Evolutionary conservation across 2,888 invertebrate species (phyloP), one percentile per base, ranked within the genome.

Genomic region (Apamea monoglypha): DNA sequence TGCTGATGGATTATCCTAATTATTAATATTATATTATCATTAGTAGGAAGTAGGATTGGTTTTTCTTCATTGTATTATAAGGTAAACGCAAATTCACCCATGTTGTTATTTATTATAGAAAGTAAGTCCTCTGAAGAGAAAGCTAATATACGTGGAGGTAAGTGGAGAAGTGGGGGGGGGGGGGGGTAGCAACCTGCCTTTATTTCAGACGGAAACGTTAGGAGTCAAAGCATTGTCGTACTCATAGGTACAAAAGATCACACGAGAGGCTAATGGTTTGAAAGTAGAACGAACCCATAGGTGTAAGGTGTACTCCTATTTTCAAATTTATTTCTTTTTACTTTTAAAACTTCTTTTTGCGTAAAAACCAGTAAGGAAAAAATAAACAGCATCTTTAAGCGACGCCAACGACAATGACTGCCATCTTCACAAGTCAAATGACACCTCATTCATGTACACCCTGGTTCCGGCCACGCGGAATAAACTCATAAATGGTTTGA

Each of bases 401-500:
- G 21, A 25, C 64, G 71, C 18, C 63, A 29, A 18, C 21, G n/a
- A 63, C 21, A 32, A 59, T 5, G 16, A 32, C 18, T 12, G 61
- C 3, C 50, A 36, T 71, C 40, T 59, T 63, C 67, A 70, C 59
- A 50, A 71, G 77, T 74, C 74, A 67, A 59, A 85, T 82, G 36
- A 18, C 32, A 36, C 18, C 64, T 47, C 53, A 70, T 73, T 76
- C 61, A 53, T 53, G 66, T 53, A 47, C 61, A 61, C 0, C 7
- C 56, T 56, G 21, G 8, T 18, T n/a, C 36, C 61, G 72, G n/a
- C 75, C 66, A 36, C 44, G 72, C 32, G 16, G n/a, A 50, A 29
- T 18, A 73, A 59, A 73, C 47, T 36, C 59, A 25, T 64, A 50
- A 21, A 53, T 66, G 50, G 71, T 82, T 63, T 63, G 61, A 63